Evolutionary conservation across 2,113 vertebrate genomes (phyloP).

Genomic region (Microcebus ravelobensis): DNA sequence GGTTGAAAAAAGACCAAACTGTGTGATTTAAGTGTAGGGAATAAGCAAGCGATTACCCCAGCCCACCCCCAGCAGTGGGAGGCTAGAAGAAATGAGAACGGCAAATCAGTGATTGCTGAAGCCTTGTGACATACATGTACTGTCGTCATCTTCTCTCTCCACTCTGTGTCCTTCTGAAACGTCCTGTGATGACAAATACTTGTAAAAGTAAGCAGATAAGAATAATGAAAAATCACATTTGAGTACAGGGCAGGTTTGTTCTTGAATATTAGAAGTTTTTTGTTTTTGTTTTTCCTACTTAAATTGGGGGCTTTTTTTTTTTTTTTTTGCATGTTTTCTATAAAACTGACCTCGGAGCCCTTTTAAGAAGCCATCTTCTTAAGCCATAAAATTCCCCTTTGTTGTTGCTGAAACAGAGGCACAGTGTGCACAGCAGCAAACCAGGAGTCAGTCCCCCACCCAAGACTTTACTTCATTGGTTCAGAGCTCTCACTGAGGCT

Average conservation of each 20-base stretch:
- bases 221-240: not conserved
- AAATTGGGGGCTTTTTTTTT: not conserved
- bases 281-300: not conserved
- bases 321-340: not conserved
- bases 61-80: not conserved
- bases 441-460: fast-evolving
- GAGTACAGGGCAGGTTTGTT: not conserved
- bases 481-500: not conserved
- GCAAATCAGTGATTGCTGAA: not conserved
- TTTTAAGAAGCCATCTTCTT: not conserved
- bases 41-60: not conserved
- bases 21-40: not conserved
- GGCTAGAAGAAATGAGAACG: not conserved
- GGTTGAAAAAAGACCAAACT: not conserved
- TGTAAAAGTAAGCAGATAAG: not conserved
- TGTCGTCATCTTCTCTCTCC: not conserved
- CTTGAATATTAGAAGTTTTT: not conserved
- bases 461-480: not conserved
- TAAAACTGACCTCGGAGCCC: not conserved
- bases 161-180: not conserved
- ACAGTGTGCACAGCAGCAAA: no score
- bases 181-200: not conserved
- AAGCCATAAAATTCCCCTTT: not conserved
- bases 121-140: fast-evolving
- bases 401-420: not conserved